These are phyloP conservation scores for Eonycteris spelaea DNA, from an alignment of 2,113 vertebrate species.

Conservation along the genomic window DNA sequence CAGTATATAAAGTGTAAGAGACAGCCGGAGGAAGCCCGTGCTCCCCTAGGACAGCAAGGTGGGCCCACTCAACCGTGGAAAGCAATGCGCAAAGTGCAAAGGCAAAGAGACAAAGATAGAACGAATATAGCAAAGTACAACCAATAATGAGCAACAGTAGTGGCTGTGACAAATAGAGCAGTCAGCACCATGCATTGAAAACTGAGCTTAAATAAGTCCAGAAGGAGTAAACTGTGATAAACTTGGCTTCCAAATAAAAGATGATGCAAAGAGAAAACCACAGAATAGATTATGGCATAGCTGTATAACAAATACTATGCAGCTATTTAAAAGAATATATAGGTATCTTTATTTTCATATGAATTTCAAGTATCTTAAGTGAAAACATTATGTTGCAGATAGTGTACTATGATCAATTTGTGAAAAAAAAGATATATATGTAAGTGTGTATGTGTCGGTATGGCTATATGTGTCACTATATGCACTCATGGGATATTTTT, in stretches of 20 bases:
- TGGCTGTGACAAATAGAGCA: neutral
- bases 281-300: neutral
- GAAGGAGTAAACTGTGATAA: neutral
- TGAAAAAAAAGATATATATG: neutral
- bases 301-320: neutral
- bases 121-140: neutral
- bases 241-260: neutral
- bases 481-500: neutral
- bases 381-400: neutral
- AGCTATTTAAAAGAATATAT: neutral
- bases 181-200: neutral
- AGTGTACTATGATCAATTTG: neutral
- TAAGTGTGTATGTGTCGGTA: neutral
- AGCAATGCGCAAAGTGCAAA: neutral
- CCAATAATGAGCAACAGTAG: neutral
- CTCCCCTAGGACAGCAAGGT: neutral
- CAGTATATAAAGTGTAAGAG: neutral
- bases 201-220: neutral
- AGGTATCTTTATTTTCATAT: slow-evolving; percentile 2
- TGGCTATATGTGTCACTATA: neutral
- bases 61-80: neutral
- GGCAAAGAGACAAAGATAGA: neutral
- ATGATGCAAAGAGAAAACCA: neutral
- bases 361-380: neutral
- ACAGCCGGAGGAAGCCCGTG: neutral